Conservation (phyloP, 2,797 vertebrate species). For the Sciaenops ocellatus region DNA sequence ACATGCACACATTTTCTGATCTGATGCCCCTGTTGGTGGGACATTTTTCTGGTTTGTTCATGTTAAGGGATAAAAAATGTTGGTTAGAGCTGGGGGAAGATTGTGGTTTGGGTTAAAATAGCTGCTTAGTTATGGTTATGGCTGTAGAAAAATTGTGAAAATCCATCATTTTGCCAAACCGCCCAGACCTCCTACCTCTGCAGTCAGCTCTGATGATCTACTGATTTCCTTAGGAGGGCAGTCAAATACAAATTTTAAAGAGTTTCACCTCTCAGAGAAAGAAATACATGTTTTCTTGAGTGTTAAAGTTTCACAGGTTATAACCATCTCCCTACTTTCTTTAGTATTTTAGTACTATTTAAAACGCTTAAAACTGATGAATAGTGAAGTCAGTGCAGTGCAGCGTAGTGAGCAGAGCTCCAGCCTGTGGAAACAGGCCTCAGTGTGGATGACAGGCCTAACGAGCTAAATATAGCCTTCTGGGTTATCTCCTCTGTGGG, state of each 20-base stretch:
- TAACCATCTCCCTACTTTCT: conserved; percentile 36
- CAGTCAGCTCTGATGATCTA: neutral
- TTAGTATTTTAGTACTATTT: conserved; percentile 39
- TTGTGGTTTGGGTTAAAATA: neutral
- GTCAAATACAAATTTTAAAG: neutral
- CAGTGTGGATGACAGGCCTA: conserved; percentile 84
- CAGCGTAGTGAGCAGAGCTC: conserved; percentile 73
- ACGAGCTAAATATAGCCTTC: conserved; percentile 88
- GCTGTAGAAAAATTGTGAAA: neutral
- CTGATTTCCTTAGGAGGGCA: neutral
- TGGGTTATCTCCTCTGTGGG: conserved; percentile 85
- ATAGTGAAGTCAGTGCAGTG: conserved; percentile 79
- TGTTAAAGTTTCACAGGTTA: conserved; percentile 1
- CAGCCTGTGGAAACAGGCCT: conserved; percentile 84
- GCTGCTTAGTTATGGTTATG: neutral
- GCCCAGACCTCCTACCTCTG: neutral
- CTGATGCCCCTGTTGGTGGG: neutral
- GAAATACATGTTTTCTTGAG: conserved; percentile 1
- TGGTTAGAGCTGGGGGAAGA: neutral
- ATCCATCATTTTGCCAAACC: neutral
- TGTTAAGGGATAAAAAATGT: neutral
- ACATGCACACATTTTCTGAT: neutral
- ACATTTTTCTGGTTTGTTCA: neutral
- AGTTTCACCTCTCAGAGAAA: neutral
- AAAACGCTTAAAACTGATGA: conserved; percentile 72